These are phyloP conservation scores for Rattus rattus DNA, from an alignment of 2,113 vertebrate species.

Conservation along the genomic window DNA sequence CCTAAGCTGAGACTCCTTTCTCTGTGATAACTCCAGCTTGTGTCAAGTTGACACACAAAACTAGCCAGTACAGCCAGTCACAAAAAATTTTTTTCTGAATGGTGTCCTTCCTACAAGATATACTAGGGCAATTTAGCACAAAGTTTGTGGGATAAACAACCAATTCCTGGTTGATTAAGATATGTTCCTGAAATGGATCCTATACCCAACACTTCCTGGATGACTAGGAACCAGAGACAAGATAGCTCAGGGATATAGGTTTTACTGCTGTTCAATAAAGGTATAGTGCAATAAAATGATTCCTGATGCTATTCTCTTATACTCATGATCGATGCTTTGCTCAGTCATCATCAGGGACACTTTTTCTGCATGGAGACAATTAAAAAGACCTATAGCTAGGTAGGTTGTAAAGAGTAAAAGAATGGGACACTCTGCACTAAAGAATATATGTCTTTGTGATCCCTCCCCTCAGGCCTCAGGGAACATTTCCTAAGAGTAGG, in stretches of 20 bases:
- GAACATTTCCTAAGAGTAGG: neutral
- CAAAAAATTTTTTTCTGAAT: neutral
- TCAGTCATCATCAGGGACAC: neutral
- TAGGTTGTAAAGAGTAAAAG: neutral
- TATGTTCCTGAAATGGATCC: neutral
- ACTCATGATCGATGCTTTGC: neutral
- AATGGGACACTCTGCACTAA: neutral
- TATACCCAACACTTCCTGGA: neutral
- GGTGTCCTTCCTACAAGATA: neutral
- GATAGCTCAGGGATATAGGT: neutral
- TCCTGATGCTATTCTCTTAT: neutral
- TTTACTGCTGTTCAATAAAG: neutral
- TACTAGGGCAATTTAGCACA: neutral
- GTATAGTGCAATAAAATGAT: neutral
- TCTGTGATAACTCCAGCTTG: too few relatives aligned
- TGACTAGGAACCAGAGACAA: neutral
- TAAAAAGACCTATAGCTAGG: neutral
- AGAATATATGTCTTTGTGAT: neutral
- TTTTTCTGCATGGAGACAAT: neutral
- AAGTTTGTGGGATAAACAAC: neutral
- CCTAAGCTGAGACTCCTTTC: too few relatives aligned
- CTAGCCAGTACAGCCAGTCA: neutral
- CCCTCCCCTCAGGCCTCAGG: neutral
- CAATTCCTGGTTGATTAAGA: neutral
- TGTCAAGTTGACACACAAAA: too few relatives aligned